Evolutionary conservation across 2,888 invertebrate genomes (phyloP).

Genomic region (Phyllotreta cruciferae): DNA sequence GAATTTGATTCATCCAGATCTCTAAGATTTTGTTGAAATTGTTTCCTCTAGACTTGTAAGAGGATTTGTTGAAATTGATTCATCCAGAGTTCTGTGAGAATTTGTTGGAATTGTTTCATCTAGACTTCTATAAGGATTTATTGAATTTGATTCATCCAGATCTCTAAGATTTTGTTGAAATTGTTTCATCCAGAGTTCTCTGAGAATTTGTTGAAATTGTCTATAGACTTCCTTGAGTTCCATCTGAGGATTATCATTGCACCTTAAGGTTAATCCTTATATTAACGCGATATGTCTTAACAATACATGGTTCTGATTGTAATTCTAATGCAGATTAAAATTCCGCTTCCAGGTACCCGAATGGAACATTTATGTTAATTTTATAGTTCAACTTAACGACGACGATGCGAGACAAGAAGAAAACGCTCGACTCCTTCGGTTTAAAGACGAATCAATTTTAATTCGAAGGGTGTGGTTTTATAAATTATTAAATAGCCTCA

Average conservation of each 20-base stretch:
- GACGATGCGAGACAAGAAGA: constrained; percentile 23
- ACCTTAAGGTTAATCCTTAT: constrained; percentile 7
- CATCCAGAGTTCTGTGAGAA: too few relatives aligned
- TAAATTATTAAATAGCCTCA: constrained; percentile 16
- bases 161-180: too few relatives aligned
- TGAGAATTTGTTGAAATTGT: too few relatives aligned
- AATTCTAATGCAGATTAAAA: constrained; percentile 36
- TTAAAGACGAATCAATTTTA: constrained; percentile 18
- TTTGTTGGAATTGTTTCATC: too few relatives aligned
- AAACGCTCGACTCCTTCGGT: constrained; percentile 12
- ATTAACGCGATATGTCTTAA: constrained; percentile 28
- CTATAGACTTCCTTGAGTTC: too few relatives aligned
- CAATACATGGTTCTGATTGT: constrained; percentile 32
- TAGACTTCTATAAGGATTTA: too few relatives aligned
- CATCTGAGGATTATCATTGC: background rate
- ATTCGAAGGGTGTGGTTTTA: constrained; percentile 20
- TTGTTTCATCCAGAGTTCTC: too few relatives aligned
- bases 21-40: too few relatives aligned
- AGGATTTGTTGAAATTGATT: too few relatives aligned
- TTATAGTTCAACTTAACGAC: constrained; percentile 25
- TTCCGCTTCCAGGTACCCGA: constrained; percentile 33
- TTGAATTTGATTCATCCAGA: too few relatives aligned
- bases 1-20: too few relatives aligned
- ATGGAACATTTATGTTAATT: constrained; percentile 36
- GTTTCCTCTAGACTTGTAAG: too few relatives aligned